Percentiles rank a stretch among this genome's conserved stretches.
Conservation (phyloP, 2,113 vertebrate species). For the Pteropus alecto region DNA sequence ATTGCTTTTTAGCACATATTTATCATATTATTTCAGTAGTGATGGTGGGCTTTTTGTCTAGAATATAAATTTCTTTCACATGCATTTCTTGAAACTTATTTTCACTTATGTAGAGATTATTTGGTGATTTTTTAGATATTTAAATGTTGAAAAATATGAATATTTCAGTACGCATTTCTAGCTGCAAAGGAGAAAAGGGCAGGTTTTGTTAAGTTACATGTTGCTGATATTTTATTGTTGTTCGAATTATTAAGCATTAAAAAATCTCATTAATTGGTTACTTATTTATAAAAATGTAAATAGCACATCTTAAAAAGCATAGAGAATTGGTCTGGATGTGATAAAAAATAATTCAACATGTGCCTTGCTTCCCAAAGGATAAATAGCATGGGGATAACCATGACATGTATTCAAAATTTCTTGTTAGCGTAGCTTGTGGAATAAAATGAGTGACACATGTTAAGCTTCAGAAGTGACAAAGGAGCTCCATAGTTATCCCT, state of each 20-base stretch:
- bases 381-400: neutral
- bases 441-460: neutral
- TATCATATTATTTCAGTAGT: constrained; percentile 53
- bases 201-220: constrained; percentile 43
- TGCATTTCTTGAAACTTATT: constrained; percentile 44
- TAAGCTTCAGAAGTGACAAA: neutral
- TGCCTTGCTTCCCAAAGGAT: neutral
- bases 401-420: neutral
- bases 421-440: neutral
- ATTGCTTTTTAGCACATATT: constrained; percentile 68
- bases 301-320: neutral
- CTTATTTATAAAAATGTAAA: neutral
- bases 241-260: constrained; percentile 8
- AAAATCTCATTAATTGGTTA: neutral
- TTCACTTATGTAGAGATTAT: constrained; percentile 50
- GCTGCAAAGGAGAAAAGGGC: constrained; percentile 31
- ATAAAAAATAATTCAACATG: neutral
- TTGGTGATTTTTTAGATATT: constrained; percentile 54
- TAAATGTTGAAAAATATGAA: constrained; percentile 68
- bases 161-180: constrained; percentile 29
- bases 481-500: neutral
- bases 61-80: constrained; percentile 58
- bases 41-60: constrained; percentile 33
- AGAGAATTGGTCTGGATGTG: neutral
- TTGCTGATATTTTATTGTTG: neutral